Evolutionary conservation across 1,140 invertebrate species (phyloP).

Genomic region (Plodia interpunctella): DNA sequence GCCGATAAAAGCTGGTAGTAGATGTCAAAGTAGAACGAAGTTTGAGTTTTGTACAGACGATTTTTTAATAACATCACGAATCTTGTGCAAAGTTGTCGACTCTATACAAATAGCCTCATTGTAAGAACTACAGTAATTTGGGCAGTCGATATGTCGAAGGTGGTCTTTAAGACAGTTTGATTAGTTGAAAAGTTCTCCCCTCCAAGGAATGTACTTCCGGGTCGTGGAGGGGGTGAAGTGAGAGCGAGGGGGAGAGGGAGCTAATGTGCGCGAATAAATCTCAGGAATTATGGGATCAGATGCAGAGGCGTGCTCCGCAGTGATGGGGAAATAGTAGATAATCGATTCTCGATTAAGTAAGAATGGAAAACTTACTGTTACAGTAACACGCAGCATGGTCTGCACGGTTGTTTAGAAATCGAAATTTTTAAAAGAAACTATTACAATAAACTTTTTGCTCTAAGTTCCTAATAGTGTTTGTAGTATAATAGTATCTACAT

Average conservation of each 20-base stretch:
- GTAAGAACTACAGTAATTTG: slow-evolving; percentile 36
- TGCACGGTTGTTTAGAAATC: too few species aligned
- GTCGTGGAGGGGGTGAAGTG: not conserved
- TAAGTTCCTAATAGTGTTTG: too few species aligned
- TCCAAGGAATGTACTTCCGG: slow-evolving; percentile 15
- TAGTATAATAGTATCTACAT: too few species aligned
- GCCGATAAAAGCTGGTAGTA: too few species aligned
- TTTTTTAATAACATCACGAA: not conserved
- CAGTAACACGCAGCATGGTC: not conserved
- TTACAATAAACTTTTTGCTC: too few species aligned
- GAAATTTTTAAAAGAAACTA: too few species aligned
- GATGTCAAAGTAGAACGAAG: too few species aligned
- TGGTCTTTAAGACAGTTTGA: slow-evolving; percentile 61
- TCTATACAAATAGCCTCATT: not conserved
- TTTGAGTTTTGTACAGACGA: too few species aligned
- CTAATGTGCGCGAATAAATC: slow-evolving; percentile 22
- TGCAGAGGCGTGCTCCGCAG: slow-evolving; percentile 13
- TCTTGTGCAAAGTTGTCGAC: not conserved
- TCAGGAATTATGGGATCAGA: slow-evolving; percentile 24
- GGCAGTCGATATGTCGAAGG: slow-evolving; percentile 48
- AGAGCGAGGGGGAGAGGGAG: not conserved
- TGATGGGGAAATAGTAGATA: slow-evolving; percentile 5
- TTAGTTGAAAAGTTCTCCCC: slow-evolving; percentile 53
- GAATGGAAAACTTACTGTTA: not conserved
- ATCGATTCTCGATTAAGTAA: slow-evolving; percentile 2